Evolutionary conservation across 2,113 vertebrate genomes (phyloP).

Genomic region (Centrocercus urophasianus): DNA sequence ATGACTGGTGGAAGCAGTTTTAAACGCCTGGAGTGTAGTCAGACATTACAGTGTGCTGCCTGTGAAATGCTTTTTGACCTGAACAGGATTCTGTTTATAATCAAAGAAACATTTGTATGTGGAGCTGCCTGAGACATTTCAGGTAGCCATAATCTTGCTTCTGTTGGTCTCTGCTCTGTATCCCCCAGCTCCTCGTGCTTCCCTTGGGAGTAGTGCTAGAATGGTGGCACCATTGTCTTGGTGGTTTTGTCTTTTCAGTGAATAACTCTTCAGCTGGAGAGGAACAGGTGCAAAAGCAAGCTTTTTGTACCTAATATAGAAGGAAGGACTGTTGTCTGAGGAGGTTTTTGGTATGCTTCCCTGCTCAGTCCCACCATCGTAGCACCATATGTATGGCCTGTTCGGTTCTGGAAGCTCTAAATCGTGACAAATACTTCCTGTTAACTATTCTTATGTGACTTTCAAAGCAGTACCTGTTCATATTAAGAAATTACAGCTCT

Average conservation of each 20-base stretch:
- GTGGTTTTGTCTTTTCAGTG: background rate
- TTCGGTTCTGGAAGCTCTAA: background rate
- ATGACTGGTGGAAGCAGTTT: constrained; percentile 5
- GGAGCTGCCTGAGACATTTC: background rate
- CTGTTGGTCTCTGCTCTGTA: background rate
- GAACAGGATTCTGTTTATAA: background rate
- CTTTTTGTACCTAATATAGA: background rate
- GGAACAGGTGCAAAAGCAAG: background rate
- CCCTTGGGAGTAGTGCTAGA: background rate
- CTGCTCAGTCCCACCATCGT: background rate
- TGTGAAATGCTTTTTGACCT: constrained; percentile 5
- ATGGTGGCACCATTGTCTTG: background rate
- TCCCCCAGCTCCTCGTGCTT: background rate
- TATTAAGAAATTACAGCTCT: background rate
- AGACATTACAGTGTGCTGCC: background rate
- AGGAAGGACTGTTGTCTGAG: background rate
- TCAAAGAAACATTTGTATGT: background rate
- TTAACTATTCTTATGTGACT: background rate
- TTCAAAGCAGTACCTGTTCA: background rate
- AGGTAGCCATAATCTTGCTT: background rate
- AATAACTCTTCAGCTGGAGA: background rate
- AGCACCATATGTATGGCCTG: background rate
- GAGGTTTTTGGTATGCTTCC: background rate
- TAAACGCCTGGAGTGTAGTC: background rate
- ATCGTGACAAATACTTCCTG: background rate